Evolutionary conservation across 2,888 invertebrate genomes (phyloP).

Genomic region (Lasioglossum morio): DNA sequence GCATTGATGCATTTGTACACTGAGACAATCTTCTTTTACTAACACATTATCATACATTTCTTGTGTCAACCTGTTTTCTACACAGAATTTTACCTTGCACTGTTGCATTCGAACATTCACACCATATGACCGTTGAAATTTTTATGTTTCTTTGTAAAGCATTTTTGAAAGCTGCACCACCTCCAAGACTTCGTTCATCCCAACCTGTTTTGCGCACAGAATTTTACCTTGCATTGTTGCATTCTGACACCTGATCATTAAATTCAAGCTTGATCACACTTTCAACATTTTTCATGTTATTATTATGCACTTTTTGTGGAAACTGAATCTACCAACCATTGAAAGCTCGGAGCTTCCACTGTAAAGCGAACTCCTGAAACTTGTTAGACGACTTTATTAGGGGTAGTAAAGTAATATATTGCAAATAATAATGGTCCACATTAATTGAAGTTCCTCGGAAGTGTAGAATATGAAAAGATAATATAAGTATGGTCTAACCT

Average conservation of each 20-base stretch:
- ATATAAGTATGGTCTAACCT: background rate
- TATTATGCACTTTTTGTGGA: background rate
- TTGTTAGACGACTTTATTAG: background rate
- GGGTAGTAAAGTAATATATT: background rate
- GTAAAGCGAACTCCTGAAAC: background rate
- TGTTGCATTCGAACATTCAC: background rate
- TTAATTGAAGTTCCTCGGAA: background rate
- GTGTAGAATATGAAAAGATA: background rate
- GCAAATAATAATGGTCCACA: background rate
- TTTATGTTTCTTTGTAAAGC: background rate
- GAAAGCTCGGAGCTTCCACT: background rate
- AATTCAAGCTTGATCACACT: background rate
- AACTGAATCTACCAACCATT: background rate
- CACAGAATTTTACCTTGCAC: background rate
- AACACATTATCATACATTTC: background rate
- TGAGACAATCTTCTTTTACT: background rate
- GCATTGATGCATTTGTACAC: background rate
- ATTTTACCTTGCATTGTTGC: background rate
- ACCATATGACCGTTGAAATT: background rate
- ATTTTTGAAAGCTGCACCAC: slow-evolving; percentile 54
- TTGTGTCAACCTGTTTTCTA: background rate
- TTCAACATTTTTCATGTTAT: background rate
- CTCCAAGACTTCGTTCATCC: slow-evolving; percentile 33
- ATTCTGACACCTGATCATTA: background rate
- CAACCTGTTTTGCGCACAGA: too few relatives aligned